A percentile compares a stretch with the other conserved stretches of the same genome.
phyloP scores from a whole-genome alignment of 2,888 invertebrate genomes.

The Theodoxus fluviatilis region DNA sequence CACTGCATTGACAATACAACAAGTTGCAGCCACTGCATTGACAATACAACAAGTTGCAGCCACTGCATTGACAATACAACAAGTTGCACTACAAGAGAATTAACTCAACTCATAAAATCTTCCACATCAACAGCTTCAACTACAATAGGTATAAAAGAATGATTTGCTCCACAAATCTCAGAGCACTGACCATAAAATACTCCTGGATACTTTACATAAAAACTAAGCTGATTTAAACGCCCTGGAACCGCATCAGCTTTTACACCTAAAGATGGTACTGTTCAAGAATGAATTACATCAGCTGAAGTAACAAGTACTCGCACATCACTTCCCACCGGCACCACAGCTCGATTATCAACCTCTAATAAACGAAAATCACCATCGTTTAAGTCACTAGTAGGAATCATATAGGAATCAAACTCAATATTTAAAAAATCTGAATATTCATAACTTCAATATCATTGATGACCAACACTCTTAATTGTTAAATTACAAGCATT shows the following conservation, averaged over 20 bases:
- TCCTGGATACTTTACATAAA: conserved; percentile 73
- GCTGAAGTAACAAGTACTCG: conserved; percentile 59
- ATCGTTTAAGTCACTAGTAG: conserved; percentile 42
- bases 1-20: too few relatives aligned
- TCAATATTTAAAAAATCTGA: conserved; percentile 54
- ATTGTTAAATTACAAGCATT: conserved; percentile 34
- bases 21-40: too few relatives aligned
- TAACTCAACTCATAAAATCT: conserved; percentile 19
- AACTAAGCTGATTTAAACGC: conserved; percentile 68
- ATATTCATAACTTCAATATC: conserved; percentile 64
- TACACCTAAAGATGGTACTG: conserved; percentile 62
- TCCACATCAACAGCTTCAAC: conserved; percentile 38
- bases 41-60: too few relatives aligned
- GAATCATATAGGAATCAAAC: conserved; percentile 62
- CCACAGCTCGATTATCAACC: conserved; percentile 59
- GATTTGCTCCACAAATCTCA: conserved; percentile 82
- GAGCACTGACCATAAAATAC: conserved; percentile 80
- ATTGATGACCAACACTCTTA: conserved; percentile 56
- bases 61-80: too few relatives aligned
- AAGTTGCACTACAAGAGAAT: too few relatives aligned
- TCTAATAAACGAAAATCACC: conserved; percentile 59
- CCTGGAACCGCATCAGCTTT: conserved; percentile 67
- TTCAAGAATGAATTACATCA: conserved; percentile 67
- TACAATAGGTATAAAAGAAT: conserved; percentile 80
- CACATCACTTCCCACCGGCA: conserved; percentile 53